Evolutionary conservation across 2,113 vertebrate genomes (phyloP), one percentile per base, ranked within the genome.

Genomic region (Odontesthes bonariensis): DNA sequence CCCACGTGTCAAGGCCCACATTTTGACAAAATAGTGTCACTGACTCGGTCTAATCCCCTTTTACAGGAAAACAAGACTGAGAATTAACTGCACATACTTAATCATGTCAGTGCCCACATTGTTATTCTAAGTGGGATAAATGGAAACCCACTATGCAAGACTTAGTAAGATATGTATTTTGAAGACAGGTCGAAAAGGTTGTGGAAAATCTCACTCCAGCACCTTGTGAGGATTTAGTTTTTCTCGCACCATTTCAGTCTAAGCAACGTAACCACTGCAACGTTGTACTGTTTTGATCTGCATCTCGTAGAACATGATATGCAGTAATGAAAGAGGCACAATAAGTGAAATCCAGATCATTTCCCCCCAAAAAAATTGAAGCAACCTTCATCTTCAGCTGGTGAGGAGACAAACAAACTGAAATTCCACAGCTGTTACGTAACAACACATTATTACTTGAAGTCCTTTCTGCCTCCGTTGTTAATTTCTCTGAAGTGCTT

Each of bases 361-460:
- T 59, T 67, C 44, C 19, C 44, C 19, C 63, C 52, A 73, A 69
- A 20, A 57, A 75, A 75, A 58, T 9, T 33, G n/a, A 38, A 20
- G 14, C 8, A 70, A 8, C 49, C 59, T 70, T 33, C 22, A 2
- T 69, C 31, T 73, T 61, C 27, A 49, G 56, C 47, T 32, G 38
- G 33, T 33, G 14, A 47, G n/a, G 1, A 23, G 22, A 59, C 16
- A 47, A 57, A 58, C 23, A 72, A 60, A 33, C 14, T 17, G 22
- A 69, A 73, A 66, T 20, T 73, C 58, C 71, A 75, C 51, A 77
- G 53, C 70, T 33, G 63, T 78, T 89, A 83, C 23, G 63, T 80
- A 82, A 84, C 31, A 56, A 42, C 69, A 57, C 47, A 68, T 60
- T 56, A 76, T 73, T 40, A n/a, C 55, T 55, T 49, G 17, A 78